Conservation (phyloP, 2,113 vertebrate genomes). For the Bothrops jararaca region DNA sequence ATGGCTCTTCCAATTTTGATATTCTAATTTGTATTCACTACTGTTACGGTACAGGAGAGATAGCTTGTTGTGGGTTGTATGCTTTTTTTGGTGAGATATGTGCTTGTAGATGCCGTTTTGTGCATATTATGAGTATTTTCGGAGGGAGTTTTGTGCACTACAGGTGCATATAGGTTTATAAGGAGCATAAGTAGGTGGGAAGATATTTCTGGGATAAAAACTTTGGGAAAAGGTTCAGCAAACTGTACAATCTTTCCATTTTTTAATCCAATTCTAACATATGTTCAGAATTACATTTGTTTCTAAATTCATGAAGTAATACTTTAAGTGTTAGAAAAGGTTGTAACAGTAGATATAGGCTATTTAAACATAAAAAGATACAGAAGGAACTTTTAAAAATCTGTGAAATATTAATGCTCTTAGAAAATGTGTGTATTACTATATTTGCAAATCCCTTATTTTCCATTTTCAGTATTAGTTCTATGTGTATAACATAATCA, state of each 20-base stretch:
- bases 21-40: background rate
- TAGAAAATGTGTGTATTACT: background rate
- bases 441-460: background rate
- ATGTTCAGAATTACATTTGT: background rate
- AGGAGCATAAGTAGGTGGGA: background rate
- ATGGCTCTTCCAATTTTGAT: background rate
- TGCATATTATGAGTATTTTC: background rate
- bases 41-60: background rate
- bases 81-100: background rate
- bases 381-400: background rate
- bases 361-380: background rate
- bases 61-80: background rate
- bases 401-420: background rate
- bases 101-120: background rate
- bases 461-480: background rate
- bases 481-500: background rate
- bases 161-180: background rate
- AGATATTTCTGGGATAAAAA: background rate
- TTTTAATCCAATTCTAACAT: background rate
- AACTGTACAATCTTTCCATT: background rate
- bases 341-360: background rate
- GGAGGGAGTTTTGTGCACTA: background rate
- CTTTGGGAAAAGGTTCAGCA: background rate
- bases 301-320: background rate
- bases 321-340: background rate